Percentiles rank a stretch among this genome's conserved stretches.
Evolutionary conservation across 2,888 invertebrate genomes (phyloP).

Genomic region (Melanostoma mellinum): DNA sequence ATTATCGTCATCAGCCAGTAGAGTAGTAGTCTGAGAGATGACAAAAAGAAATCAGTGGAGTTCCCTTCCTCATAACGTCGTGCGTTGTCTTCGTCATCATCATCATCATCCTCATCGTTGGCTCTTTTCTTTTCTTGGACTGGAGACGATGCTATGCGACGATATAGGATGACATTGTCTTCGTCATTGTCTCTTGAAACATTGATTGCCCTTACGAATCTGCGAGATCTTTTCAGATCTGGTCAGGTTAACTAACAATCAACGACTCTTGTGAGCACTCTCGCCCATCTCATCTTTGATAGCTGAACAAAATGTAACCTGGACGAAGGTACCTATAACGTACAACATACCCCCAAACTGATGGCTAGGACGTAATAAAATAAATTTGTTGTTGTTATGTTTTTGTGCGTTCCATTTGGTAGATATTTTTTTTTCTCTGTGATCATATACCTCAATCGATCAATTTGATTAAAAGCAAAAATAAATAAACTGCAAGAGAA

Average conservation of each 20-base stretch:
- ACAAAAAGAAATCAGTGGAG: conserved; percentile 72
- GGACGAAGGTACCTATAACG: background rate
- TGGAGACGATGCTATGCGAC: conserved; percentile 18
- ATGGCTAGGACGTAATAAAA: conserved; percentile 68
- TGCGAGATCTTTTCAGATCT: conserved; percentile 65
- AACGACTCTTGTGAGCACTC: conserved; percentile 61
- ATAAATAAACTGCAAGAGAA: conserved; percentile 32
- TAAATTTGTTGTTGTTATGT: conserved; percentile 72
- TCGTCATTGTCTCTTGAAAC: conserved; percentile 72
- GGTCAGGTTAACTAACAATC: conserved; percentile 71
- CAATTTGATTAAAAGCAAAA: conserved; percentile 64
- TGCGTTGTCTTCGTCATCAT: conserved; percentile 47
- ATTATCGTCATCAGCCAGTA: conserved; percentile 67
- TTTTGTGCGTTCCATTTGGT: conserved; percentile 30
- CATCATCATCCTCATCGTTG: conserved; percentile 34
- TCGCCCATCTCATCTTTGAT: conserved; percentile 62
- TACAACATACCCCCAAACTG: conserved; percentile 54
- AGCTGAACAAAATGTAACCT: conserved; percentile 34
- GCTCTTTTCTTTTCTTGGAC: conserved; percentile 24
- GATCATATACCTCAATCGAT: conserved; percentile 63
- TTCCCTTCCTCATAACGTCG: conserved; percentile 69
- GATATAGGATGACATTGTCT: conserved; percentile 68
- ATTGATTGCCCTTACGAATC: conserved; percentile 70
- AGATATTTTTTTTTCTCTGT: conserved; percentile 6
- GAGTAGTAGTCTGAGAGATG: conserved; percentile 46